These are phyloP conservation scores for Rhamphomyia laevipes DNA, from an alignment of 2,888 invertebrate species.

Conservation along the genomic window DNA sequence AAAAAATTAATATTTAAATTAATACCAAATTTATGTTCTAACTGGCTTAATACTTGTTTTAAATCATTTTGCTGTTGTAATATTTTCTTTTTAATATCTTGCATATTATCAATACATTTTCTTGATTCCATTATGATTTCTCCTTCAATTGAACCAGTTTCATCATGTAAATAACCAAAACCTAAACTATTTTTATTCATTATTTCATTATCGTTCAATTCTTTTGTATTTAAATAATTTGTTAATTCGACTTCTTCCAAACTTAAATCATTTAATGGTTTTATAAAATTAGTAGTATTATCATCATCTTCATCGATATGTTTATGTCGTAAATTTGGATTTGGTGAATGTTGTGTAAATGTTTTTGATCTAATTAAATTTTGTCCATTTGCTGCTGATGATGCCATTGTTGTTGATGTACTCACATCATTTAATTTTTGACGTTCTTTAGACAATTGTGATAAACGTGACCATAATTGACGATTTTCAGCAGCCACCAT, in stretches of 20 bases:
- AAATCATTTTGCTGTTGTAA: constrained; percentile 47
- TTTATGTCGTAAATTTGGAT: constrained; percentile 42
- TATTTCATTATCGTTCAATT: constrained; percentile 8
- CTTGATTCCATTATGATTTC: constrained; percentile 54
- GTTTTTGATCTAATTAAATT: constrained; percentile 48
- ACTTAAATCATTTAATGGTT: constrained; percentile 43
- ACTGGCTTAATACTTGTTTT: neutral
- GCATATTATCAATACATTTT: constrained; percentile 50
- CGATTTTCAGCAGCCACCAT: constrained; percentile 76
- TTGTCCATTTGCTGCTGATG: constrained; percentile 23
- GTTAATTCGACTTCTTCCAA: constrained; percentile 55
- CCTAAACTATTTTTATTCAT: constrained; percentile 21
- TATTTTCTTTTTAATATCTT: constrained; percentile 48
- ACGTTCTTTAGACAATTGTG: constrained; percentile 8
- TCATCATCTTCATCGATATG: constrained; percentile 27
- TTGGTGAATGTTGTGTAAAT: constrained; percentile 55
- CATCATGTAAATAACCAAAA: constrained; percentile 29
- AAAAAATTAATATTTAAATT: neutral
- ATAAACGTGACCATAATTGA: constrained; percentile 56
- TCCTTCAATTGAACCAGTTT: constrained; percentile 36
- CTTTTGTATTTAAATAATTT: constrained; percentile 4
- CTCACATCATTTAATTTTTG: constrained; percentile 1
- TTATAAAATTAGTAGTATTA: constrained; percentile 40
- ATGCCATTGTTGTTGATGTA: too few species aligned
- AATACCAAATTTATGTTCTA: neutral